Evolutionary conservation across 2,888 invertebrate genomes (phyloP).

Genomic region (Ophioninae sp.): DNA sequence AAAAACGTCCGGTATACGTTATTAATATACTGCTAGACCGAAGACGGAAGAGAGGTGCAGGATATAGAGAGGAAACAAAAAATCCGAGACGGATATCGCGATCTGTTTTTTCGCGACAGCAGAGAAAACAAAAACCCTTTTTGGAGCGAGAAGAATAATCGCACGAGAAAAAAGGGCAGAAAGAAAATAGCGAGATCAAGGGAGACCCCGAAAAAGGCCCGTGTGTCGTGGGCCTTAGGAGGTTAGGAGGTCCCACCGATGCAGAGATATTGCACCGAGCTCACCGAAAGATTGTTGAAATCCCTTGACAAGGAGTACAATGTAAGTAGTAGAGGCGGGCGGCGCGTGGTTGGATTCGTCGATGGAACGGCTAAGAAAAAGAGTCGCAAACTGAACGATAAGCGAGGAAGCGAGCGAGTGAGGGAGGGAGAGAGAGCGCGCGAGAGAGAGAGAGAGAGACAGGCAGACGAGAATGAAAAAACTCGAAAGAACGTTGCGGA

Average conservation of each 20-base stretch:
- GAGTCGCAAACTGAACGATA: constrained; percentile 30
- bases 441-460: too few relatives aligned
- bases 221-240: constrained; percentile 74
- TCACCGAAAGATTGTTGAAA: constrained; percentile 97
- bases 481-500: constrained; percentile 30
- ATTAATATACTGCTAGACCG: constrained; percentile 60
- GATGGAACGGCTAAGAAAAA: constrained; percentile 30
- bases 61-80: constrained; percentile 45
- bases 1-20: constrained; percentile 57
- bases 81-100: constrained; percentile 55
- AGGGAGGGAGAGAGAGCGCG: too few relatives aligned
- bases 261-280: constrained; percentile 86
- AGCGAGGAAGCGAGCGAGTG: constrained; percentile 29
- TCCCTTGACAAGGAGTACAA: constrained; percentile 98
- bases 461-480: constrained; percentile 18
- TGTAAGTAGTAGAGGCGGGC: constrained; percentile 87
- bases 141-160: constrained; percentile 58
- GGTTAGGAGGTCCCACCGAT: constrained; percentile 81
- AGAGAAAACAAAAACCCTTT: constrained; percentile 19
- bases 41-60: constrained; percentile 40
- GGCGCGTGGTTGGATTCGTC: constrained; percentile 50
- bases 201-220: constrained; percentile 65
- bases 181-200: constrained; percentile 22
- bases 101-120: constrained; percentile 31
- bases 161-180: constrained; percentile 64